Conservation (phyloP, 2,888 invertebrate genomes). For the Eugnorisma glareosa region DNA sequence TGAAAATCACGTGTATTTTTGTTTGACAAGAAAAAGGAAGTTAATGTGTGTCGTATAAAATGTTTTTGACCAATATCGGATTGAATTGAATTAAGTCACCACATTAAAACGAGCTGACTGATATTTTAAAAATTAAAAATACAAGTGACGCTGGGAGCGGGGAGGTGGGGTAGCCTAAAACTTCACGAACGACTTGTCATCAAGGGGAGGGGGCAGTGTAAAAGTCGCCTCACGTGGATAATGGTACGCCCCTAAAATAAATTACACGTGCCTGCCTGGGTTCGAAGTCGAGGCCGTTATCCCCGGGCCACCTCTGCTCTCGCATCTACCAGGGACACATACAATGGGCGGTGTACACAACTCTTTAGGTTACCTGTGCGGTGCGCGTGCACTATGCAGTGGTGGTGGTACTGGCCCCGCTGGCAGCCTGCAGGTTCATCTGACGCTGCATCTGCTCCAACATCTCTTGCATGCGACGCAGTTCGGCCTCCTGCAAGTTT, state of each 20-base stretch:
- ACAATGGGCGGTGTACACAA: not conserved
- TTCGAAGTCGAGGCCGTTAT: not conserved
- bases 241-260: not conserved
- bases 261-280: not conserved
- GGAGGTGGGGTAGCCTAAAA: not conserved
- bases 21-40: not conserved
- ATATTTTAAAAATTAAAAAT: not conserved
- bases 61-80: not conserved
- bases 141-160: not conserved
- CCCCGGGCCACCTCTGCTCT: not conserved
- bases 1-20: too few species aligned
- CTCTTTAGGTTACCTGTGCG: slow-evolving; percentile 76
- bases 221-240: not conserved
- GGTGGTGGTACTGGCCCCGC: slow-evolving; percentile 77
- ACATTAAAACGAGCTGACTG: not conserved
- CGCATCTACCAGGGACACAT: not conserved
- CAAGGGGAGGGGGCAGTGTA: not conserved
- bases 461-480: slow-evolving; percentile 98
- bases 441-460: slow-evolving; percentile 98
- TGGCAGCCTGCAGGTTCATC: slow-evolving; percentile 93
- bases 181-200: not conserved
- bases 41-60: not conserved
- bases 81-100: not conserved
- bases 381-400: slow-evolving; percentile 83
- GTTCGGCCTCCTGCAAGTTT: slow-evolving; percentile 93